Conservation (phyloP, 2,113 vertebrate genomes). For the Hippotragus niger region DNA sequence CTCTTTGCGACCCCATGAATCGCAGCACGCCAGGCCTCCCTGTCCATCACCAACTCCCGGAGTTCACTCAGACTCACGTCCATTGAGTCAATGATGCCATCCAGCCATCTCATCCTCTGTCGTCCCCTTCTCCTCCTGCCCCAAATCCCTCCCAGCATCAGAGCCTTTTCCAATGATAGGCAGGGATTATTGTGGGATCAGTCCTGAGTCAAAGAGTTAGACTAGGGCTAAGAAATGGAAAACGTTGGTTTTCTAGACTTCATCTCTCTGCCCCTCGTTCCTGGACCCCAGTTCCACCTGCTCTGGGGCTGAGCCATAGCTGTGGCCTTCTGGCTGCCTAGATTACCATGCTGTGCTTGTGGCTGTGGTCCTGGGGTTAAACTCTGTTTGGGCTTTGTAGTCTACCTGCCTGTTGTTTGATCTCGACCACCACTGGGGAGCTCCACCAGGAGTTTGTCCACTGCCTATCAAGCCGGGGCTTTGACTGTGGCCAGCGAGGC, state of each 20-base stretch:
- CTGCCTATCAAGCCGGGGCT: not conserved
- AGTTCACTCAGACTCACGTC: too few species aligned
- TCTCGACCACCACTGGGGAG: not conserved
- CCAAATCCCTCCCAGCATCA: too few species aligned
- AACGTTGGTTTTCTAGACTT: not conserved
- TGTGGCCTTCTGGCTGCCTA: not conserved
- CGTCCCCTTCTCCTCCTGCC: too few species aligned
- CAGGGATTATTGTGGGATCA: not conserved
- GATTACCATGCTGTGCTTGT: not conserved
- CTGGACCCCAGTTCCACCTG: not conserved
- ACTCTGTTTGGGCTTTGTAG: not conserved
- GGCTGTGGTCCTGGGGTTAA: not conserved
- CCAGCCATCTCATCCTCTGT: too few species aligned
- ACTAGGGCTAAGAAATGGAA: not conserved
- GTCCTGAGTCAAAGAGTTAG: not conserved
- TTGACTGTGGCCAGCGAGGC: not conserved
- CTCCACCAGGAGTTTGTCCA: not conserved
- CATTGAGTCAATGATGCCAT: too few species aligned
- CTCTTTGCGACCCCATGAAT: too few species aligned
- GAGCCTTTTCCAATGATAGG: not conserved
- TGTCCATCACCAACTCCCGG: too few species aligned
- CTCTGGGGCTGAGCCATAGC: not conserved
- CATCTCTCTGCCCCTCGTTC: not conserved
- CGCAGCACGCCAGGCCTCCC: too few species aligned
- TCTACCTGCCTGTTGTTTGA: not conserved